phyloP scores from a whole-genome alignment of 2,797 vertebrate genomes.

The Otus scops region DNA sequence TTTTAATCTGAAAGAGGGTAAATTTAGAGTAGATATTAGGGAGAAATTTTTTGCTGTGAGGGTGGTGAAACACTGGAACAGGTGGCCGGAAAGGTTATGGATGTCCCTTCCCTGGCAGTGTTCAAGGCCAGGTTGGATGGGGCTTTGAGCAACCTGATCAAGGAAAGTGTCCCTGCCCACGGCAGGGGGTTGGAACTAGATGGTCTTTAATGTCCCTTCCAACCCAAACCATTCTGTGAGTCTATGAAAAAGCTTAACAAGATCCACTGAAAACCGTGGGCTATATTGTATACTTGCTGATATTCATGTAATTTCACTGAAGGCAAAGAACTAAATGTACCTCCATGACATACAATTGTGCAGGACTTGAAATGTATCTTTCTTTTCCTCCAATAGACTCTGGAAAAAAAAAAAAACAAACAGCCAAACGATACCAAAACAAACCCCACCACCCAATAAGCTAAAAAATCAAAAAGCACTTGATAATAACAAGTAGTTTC shows the following conservation, averaged over 20 bases:
- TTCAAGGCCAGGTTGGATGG: no score
- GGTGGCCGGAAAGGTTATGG: no score
- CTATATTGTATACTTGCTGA: not conserved
- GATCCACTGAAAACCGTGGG: not conserved
- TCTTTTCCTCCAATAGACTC: not conserved
- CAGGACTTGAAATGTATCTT: not conserved
- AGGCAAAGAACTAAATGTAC: not conserved
- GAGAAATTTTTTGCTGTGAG: no score
- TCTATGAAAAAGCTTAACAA: not conserved
- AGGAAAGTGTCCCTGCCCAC: no score
- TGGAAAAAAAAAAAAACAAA: fast-evolving
- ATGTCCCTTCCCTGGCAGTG: no score
- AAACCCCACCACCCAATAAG: not conserved
- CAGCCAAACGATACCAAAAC: not conserved
- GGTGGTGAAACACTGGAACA: no score
- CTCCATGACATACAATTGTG: not conserved
- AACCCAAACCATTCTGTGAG: no score
- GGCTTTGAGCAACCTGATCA: no score
- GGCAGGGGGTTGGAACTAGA: no score
- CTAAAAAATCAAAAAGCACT: not conserved
- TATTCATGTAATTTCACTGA: not conserved
- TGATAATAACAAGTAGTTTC: not conserved
- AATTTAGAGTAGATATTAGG: no score
- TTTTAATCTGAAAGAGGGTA: no score
- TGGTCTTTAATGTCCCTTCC: no score